Percentiles rank a stretch among this genome's conserved stretches.
These are phyloP conservation scores for Rhopalosiphum maidis DNA, from an alignment of 1,140 invertebrate species.

Conservation along the genomic window DNA sequence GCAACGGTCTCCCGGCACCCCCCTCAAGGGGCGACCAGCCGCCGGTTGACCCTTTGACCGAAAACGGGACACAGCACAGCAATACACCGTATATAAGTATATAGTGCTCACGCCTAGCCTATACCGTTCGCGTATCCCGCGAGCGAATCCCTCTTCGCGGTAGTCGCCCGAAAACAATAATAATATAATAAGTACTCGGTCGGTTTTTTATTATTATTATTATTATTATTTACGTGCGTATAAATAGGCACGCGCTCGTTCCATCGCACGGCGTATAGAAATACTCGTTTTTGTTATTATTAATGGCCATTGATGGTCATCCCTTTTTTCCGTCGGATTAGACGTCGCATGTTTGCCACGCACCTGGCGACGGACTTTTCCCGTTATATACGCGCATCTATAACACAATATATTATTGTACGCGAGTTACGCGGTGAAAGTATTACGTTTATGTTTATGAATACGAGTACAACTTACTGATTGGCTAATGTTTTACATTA, in stretches of 20 bases:
- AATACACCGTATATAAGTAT: background rate
- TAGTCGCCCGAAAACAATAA: background rate
- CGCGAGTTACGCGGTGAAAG: background rate
- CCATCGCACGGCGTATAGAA: background rate
- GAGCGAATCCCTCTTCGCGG: background rate
- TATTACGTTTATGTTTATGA: background rate
- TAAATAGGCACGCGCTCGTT: background rate
- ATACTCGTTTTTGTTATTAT: background rate
- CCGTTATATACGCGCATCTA: background rate
- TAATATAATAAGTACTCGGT: background rate
- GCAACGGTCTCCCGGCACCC: background rate
- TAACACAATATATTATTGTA: background rate
- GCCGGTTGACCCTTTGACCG: constrained; percentile 33
- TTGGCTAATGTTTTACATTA: background rate
- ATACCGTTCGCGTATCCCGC: background rate
- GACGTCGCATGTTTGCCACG: background rate
- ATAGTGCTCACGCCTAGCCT: background rate
- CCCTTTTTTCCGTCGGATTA: constrained; percentile 20
- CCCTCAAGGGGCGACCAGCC: constrained; percentile 21
- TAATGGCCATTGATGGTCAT: constrained; percentile 20
- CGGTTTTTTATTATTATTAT: background rate
- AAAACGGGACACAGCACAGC: background rate
- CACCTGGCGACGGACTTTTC: background rate
- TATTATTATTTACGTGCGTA: background rate
- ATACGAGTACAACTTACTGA: background rate